Base-by-base conservation (phyloP, 2,113 vertebrate genomes). In the Papio anubis region DNA sequence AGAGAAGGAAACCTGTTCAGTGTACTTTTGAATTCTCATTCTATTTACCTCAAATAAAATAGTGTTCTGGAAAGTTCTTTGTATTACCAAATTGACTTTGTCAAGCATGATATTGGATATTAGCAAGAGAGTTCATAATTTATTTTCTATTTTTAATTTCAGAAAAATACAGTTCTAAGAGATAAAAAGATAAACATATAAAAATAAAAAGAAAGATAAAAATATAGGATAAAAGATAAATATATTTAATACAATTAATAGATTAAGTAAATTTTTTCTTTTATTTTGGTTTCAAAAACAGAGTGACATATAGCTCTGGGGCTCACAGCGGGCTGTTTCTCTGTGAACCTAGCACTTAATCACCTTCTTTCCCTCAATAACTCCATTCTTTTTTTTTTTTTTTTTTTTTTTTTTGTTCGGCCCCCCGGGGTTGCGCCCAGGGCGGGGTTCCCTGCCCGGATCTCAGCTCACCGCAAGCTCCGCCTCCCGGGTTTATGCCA, bases 81-180 rank as follows among this genome's bases (percentile, higher is more conserved):
- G 14, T 90, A 32, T 93, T 86, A 32, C 45, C 86, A 59, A 32
- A 88, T 23, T 88, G 80, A 64, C 32, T 93, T 73, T 93, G 57
- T 97, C 52, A 85, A 73, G 70, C 7, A 30, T 81, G 18, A 6
- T n/a, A 80, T 21, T 73, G 7, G 59, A 43, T 40, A 23, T 52
- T 16, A n/a, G 30, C 70, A 76, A 79, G 38, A 59, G 11, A 88
- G 57, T 85, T 84, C 13, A 45, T 88, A 50, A 23, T 83, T 45
- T 75, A 35, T 55, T 72, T 21, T 50, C 23, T 90, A 27, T 57
- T 90, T 92, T 96, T 81, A 45, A 72, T 90, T 96, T 94, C 83
- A 76, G 91, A 88, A 93, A 96, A 66, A 73, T 81, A 30, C 5
- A n/a, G 8, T 50, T 78, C 61, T 32, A 32, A 64, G 30, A 64